Base-by-base conservation (phyloP, 2,797 vertebrate genomes). In the Myiothlypis coronata region DNA sequence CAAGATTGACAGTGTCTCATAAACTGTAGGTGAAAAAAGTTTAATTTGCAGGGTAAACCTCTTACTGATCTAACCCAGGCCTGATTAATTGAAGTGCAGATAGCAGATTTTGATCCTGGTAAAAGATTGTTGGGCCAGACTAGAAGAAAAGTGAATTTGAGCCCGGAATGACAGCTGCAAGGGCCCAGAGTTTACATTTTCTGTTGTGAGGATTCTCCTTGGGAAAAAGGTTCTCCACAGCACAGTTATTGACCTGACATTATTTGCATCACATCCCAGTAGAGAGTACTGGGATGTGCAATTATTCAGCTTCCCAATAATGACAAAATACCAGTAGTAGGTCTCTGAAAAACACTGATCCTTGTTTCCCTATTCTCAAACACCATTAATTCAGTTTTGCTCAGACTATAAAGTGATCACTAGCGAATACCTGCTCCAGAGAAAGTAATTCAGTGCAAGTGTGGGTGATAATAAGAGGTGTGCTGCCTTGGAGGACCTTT, bases 1-100 rank as follows among this genome's bases (percentile, higher is more conserved):
- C 39, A 81, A 93, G 61, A 84, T 56, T 84, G 64, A 78, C 53
- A 84, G 21, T 27, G 30, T 71, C 72, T 90, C 82, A 52, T 64
- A 86, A 92, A 63, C 39, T 49, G 52, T 57, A 87, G 76, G 89
- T 92, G 43, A 90, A 53, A 84, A 92, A 76, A 68, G 53, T 72
- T 83, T 93, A 89, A 93, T 95, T 94, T 82, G 22, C 72, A 79
- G 56, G 28, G 22, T 96, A 91, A 81, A 78, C 14, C 85, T 94
- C 57, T 49, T 53, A 89, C 60, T 94, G 76, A 92, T 94, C 75
- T 87, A 84, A 64, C 26, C 83, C 55, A 19, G 16, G 43, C 74
- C 47, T 92, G 90, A 82, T 65, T 47, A 63, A 70, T 79, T 83
- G 44, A 93, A 91, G 30, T 56, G 28, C 64, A 88, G 71, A 76